Conservation (phyloP, 2,888 invertebrate genomes). For the Incurvaria masculella region DNA sequence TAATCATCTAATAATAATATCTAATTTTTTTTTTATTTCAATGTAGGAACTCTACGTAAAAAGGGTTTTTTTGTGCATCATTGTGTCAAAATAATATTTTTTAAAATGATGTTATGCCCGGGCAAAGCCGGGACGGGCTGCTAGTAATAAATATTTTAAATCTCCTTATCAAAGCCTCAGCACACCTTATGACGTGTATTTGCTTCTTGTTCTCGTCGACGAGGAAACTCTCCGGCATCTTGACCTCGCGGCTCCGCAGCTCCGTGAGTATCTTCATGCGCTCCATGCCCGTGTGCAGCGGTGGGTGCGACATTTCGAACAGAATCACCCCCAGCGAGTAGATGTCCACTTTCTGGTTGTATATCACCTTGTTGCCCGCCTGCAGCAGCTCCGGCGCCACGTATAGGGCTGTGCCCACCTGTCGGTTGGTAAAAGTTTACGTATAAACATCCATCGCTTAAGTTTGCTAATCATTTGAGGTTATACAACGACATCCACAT, state of each 20-base stretch:
- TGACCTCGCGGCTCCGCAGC: constrained; percentile 65
- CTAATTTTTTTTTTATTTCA: too few relatives aligned
- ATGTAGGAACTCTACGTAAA: too few relatives aligned
- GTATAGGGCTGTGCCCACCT: constrained; percentile 94
- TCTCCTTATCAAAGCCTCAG: constrained; percentile 16
- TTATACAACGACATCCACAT: too few relatives aligned
- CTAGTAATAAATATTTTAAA: too few relatives aligned
- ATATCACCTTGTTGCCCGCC: constrained; percentile 66
- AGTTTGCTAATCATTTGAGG: too few relatives aligned
- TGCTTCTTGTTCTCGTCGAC: constrained; percentile 56
- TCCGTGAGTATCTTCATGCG: constrained; percentile 72
- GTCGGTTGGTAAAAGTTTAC: too few relatives aligned
- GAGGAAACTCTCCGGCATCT: constrained; percentile 68
- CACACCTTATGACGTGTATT: constrained; percentile 60
- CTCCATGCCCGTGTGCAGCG: constrained; percentile 87
- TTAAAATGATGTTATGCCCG: too few relatives aligned
- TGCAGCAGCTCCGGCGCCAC: constrained; percentile 89
- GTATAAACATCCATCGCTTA: too few relatives aligned
- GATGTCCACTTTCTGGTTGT: constrained; percentile 88
- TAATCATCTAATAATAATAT: too few relatives aligned
- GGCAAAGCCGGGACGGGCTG: too few relatives aligned
- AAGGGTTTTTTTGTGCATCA: too few relatives aligned
- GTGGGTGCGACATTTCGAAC: constrained; percentile 92
- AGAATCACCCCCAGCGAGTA: constrained; percentile 89
- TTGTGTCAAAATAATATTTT: too few relatives aligned